A percentile compares a stretch with the other conserved stretches of the same genome.
Evolutionary conservation across 1,140 invertebrate species (phyloP).

Genomic region (Mamestra configurata): DNA sequence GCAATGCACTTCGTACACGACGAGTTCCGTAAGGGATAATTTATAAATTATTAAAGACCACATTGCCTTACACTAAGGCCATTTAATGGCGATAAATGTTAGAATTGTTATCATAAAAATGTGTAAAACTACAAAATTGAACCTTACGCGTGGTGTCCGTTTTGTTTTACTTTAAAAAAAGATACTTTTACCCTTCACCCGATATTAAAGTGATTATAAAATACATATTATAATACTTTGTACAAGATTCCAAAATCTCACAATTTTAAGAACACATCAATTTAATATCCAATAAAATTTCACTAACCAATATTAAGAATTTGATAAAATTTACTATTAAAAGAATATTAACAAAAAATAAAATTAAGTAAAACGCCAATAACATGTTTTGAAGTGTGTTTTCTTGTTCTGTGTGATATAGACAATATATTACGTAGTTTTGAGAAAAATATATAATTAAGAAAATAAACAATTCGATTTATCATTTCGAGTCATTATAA

Average conservation of each 20-base stretch:
- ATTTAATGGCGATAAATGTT: conserved; percentile 32
- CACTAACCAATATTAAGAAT: conserved; percentile 25
- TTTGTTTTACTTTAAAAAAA: conserved; percentile 5
- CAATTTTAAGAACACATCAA: conserved; percentile 13
- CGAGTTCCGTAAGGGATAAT: conserved; percentile 39
- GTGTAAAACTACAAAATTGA: conserved; percentile 32
- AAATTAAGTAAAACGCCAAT: conserved; percentile 39
- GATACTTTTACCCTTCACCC: conserved; percentile 30
- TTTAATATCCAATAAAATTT: conserved; percentile 25
- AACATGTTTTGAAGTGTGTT: not conserved
- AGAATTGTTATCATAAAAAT: conserved; percentile 25
- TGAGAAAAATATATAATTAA: not conserved
- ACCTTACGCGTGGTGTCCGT: conserved; percentile 19
- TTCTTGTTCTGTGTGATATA: not conserved
- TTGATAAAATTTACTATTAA: conserved; percentile 1
- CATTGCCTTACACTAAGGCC: conserved; percentile 28
- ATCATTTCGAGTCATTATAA: not conserved
- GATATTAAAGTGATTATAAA: conserved; percentile 8
- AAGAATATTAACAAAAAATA: conserved; percentile 20
- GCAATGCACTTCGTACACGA: conserved; percentile 39
- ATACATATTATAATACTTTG: conserved; percentile 23
- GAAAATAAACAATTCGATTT: not conserved
- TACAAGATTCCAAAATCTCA: conserved; percentile 23
- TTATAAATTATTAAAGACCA: conserved; percentile 12
- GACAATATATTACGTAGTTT: not conserved